phyloP scores from a whole-genome alignment of 2,888 invertebrate species.

The Drosophila tanythrix region DNA sequence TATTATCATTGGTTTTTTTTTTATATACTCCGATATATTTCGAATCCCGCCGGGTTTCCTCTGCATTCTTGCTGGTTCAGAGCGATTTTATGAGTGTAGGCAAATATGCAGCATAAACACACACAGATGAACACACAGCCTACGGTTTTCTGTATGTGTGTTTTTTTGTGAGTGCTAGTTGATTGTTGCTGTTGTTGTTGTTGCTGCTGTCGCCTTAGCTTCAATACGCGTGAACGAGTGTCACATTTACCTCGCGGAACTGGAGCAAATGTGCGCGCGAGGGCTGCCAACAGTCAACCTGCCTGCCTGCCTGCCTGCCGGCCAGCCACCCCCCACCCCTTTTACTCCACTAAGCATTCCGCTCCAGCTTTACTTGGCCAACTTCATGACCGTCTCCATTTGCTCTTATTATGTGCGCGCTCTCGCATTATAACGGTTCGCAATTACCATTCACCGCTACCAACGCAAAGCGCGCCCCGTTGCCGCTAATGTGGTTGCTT shows the following conservation, averaged over 20 bases:
- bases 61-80: background rate
- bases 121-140: background rate
- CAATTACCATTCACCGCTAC: slow-evolving; percentile 81
- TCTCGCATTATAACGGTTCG: slow-evolving; percentile 77
- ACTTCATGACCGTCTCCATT: slow-evolving; percentile 46
- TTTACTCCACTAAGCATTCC: background rate
- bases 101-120: slow-evolving; percentile 27
- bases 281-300: slow-evolving; percentile 50
- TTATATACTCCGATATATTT: background rate
- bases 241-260: slow-evolving; percentile 74
- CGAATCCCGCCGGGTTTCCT: background rate
- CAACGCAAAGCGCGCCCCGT: slow-evolving; percentile 65
- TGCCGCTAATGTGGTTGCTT: slow-evolving; percentile 71
- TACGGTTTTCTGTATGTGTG: background rate
- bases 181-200: slow-evolving; percentile 5
- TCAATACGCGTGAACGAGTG: slow-evolving; percentile 54
- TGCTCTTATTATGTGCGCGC: slow-evolving; percentile 73
- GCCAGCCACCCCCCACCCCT: background rate
- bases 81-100: slow-evolving; percentile 25
- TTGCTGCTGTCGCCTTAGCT: slow-evolving; percentile 5
- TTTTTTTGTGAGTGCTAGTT: background rate
- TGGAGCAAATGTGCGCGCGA: slow-evolving; percentile 74
- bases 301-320: slow-evolving; percentile 19
- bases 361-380: slow-evolving; percentile 11
- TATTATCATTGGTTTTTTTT: background rate